Percentiles rank a stretch among this genome's conserved stretches.
Evolutionary conservation across 2,888 invertebrate species (phyloP).

Genomic region (Sussaba pulchella): DNA sequence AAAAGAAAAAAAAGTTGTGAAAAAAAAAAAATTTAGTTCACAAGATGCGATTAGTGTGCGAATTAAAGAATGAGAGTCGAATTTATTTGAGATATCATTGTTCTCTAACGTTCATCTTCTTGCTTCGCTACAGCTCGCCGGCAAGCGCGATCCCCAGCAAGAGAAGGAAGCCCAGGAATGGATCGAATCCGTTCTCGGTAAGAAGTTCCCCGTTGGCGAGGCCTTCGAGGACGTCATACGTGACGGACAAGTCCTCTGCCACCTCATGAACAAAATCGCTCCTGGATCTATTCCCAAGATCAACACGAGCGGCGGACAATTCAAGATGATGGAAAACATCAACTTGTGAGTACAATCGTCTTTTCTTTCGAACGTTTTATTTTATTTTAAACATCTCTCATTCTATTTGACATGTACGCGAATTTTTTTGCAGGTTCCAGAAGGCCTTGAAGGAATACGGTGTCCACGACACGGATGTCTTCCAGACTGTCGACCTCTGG

Average conservation of each 20-base stretch:
- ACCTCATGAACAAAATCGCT: slow-evolving; percentile 96
- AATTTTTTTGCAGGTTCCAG: slow-evolving; percentile 89
- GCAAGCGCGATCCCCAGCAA: slow-evolving; percentile 92
- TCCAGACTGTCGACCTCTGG: slow-evolving; percentile 98
- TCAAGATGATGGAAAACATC: slow-evolving; percentile 99
- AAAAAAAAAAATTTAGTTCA: slow-evolving; percentile 1
- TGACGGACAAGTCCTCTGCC: slow-evolving; percentile 97
- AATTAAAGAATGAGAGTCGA: neutral
- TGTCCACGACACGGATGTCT: slow-evolving; percentile 95
- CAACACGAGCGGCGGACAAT: slow-evolving; percentile 97
- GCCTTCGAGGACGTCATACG: slow-evolving; percentile 94
- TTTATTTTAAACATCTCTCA: neutral
- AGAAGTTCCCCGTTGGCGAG: slow-evolving; percentile 93
- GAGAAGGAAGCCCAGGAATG: slow-evolving; percentile 96
- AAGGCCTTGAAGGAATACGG: slow-evolving; percentile 94
- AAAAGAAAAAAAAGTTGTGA: slow-evolving; percentile 15
- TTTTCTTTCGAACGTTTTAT: neutral
- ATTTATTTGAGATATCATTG: neutral
- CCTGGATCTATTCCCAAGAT: slow-evolving; percentile 96
- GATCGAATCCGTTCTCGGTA: slow-evolving; percentile 95
- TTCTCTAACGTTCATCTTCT: slow-evolving; percentile 16
- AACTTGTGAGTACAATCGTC: slow-evolving; percentile 89
- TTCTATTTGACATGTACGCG: neutral
- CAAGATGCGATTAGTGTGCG: slow-evolving; percentile 1
- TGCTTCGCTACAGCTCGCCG: slow-evolving; percentile 88